Evolutionary conservation across 2,888 invertebrate species (phyloP).

Genomic region (Allolobophora icterica): DNA sequence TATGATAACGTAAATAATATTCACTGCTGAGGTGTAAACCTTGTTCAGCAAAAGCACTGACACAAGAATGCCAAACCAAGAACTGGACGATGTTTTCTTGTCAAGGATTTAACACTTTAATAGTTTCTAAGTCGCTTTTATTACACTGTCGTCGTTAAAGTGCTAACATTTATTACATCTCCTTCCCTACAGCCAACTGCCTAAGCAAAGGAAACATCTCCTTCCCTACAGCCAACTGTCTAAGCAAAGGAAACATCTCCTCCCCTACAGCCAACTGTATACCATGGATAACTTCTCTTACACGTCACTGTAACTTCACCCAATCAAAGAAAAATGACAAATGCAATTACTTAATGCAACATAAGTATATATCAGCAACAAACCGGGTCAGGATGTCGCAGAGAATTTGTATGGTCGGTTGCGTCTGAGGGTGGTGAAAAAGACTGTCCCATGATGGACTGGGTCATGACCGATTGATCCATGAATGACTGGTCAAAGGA

Average conservation of each 20-base stretch:
- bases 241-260: too few relatives aligned
- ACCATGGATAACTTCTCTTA: not conserved
- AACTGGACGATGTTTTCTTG: not conserved
- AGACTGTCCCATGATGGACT: conserved; percentile 30
- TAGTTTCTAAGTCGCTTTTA: too few relatives aligned
- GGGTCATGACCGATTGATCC: conserved; percentile 40
- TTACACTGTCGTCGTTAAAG: too few relatives aligned
- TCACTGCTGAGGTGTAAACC: not conserved
- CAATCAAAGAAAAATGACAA: not conserved
- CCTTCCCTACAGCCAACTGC: too few relatives aligned
- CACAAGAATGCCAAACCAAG: not conserved
- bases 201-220: too few relatives aligned
- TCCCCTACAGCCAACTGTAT: too few relatives aligned
- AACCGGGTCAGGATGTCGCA: not conserved
- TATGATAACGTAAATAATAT: not conserved
- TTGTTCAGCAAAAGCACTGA: not conserved
- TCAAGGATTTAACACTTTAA: too few relatives aligned
- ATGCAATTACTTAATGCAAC: too few relatives aligned
- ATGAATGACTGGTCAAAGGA: conserved; percentile 24
- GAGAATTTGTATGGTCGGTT: not conserved
- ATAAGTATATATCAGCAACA: not conserved
- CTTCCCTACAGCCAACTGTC: too few relatives aligned
- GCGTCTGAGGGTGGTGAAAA: not conserved
- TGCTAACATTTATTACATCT: too few relatives aligned
- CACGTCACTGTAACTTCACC: not conserved